phyloP scores from a whole-genome alignment of 2,888 invertebrate genomes.

The Tuta absoluta region DNA sequence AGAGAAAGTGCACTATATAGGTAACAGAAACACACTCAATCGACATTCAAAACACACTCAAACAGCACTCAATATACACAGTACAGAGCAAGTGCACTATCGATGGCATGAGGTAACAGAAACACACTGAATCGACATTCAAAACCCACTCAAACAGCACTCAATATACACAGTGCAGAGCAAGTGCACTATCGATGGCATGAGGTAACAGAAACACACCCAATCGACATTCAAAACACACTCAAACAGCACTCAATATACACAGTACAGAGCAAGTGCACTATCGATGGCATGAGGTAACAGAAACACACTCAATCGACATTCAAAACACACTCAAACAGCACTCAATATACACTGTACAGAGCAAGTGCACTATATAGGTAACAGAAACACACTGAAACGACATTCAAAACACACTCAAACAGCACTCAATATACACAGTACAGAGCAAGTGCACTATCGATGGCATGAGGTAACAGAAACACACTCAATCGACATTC shows the following conservation, averaged over 20 bases:
- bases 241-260: too few relatives aligned
- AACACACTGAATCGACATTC: too few relatives aligned
- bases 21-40: slow-evolving; percentile 40
- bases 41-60: too few relatives aligned
- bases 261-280: slow-evolving; percentile 66
- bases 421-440: background rate
- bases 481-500: background rate
- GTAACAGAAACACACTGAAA: background rate
- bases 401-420: background rate
- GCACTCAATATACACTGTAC: background rate
- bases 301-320: background rate
- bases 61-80: slow-evolving; percentile 57
- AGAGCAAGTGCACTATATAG: too few relatives aligned
- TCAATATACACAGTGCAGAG: slow-evolving; percentile 86
- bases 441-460: too few relatives aligned
- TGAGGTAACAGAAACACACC: slow-evolving; percentile 83
- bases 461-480: too few relatives aligned
- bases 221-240: too few relatives aligned
- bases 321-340: background rate
- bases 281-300: slow-evolving; percentile 96
- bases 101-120: too few relatives aligned
- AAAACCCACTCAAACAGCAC: slow-evolving; percentile 84
- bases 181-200: slow-evolving; percentile 97
- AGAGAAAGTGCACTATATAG: slow-evolving; percentile 94
- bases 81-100: too few relatives aligned